Evolutionary conservation across 2,888 invertebrate species (phyloP).

Genomic region (Antitype chi): DNA sequence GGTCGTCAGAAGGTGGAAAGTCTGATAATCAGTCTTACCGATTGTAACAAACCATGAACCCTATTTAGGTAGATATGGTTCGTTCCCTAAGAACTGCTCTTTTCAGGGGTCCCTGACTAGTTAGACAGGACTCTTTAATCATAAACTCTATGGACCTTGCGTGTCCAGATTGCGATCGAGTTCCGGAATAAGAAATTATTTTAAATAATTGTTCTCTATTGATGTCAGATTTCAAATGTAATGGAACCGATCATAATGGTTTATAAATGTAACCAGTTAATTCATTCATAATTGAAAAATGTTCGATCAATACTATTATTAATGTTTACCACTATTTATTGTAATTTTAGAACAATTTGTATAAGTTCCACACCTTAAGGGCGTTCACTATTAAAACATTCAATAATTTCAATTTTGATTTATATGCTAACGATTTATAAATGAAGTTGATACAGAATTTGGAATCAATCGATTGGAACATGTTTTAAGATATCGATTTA

Average conservation of each 20-base stretch:
- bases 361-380: slow-evolving; percentile 54
- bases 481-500: slow-evolving; percentile 47
- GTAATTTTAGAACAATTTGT: slow-evolving; percentile 60
- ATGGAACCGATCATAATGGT: slow-evolving; percentile 46
- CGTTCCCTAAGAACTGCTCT: neutral
- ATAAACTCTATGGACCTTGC: slow-evolving; percentile 13
- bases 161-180: slow-evolving; percentile 10
- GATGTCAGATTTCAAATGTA: slow-evolving; percentile 49
- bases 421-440: slow-evolving; percentile 58
- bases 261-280: slow-evolving; percentile 45
- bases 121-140: slow-evolving; percentile 7
- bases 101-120: neutral
- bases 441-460: slow-evolving; percentile 42
- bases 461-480: slow-evolving; percentile 45
- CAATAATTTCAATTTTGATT: slow-evolving; percentile 59
- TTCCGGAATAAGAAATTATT: slow-evolving; percentile 32
- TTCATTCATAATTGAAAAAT: slow-evolving; percentile 61
- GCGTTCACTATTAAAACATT: slow-evolving; percentile 60
- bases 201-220: slow-evolving; percentile 46
- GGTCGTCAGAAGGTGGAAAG: no score
- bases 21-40: no score
- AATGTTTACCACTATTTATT: slow-evolving; percentile 57
- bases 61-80: neutral
- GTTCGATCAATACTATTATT: slow-evolving; percentile 51
- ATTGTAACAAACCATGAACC: neutral